Evolutionary conservation across 2,888 invertebrate species (phyloP).

Genomic region (Andrena dorsata): DNA sequence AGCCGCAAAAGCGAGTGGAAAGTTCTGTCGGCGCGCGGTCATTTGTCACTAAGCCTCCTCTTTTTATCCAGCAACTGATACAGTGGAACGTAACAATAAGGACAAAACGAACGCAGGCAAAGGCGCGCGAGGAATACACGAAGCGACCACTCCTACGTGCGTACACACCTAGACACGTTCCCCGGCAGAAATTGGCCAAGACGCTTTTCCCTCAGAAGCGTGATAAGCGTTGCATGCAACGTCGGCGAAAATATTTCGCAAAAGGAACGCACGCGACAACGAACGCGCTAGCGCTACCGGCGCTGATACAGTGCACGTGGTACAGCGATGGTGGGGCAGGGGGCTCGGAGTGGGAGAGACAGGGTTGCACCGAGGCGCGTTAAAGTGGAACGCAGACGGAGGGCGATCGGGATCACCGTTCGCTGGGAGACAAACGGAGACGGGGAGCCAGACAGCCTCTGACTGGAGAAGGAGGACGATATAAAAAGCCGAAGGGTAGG

Average conservation of each 20-base stretch:
- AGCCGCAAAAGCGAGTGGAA: no score
- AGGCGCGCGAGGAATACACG: not conserved
- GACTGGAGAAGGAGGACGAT: not conserved
- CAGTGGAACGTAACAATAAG: no score
- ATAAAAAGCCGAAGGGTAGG: not conserved
- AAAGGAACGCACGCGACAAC: conserved; percentile 55
- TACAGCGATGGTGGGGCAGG: conserved; percentile 5
- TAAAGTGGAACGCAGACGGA: conserved; percentile 23
- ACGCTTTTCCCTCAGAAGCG: not conserved
- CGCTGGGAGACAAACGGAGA: conserved; percentile 12
- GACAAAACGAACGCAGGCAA: no score
- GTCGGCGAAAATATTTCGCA: conserved; percentile 30
- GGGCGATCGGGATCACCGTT: conserved; percentile 19
- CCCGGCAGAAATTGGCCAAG: not conserved
- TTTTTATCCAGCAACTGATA: no score
- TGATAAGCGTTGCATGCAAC: conserved; percentile 18
- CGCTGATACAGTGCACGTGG: conserved; percentile 52
- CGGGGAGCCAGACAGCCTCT: not conserved
- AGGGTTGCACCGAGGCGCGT: not conserved
- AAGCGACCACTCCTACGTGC: not conserved
- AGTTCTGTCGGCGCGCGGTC: no score
- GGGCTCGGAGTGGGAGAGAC: conserved; percentile 5
- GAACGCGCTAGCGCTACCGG: conserved; percentile 13
- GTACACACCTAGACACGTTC: not conserved
- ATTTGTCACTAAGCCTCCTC: no score